Evolutionary conservation across 2,113 vertebrate species (phyloP).

Genomic region (Thamnophis sirtalis): DNA sequence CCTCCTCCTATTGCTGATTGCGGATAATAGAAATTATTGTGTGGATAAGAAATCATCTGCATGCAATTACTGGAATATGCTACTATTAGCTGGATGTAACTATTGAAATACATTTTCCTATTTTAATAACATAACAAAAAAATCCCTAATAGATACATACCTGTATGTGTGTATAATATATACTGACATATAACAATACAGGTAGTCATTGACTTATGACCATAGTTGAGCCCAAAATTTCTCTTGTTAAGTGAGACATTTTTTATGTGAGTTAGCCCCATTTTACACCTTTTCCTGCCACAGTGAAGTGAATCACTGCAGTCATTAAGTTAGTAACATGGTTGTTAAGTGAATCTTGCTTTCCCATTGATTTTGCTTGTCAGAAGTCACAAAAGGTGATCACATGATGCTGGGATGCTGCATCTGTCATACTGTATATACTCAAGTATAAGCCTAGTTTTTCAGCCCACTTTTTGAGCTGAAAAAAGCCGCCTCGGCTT

Average conservation of each 20-base stretch:
- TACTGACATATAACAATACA: background rate
- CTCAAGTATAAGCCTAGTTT: too few species aligned
- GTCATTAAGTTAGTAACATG: too few species aligned
- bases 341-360: too few species aligned
- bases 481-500: too few species aligned
- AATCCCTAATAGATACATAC: background rate
- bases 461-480: too few species aligned
- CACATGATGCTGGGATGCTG: background rate
- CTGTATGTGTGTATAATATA: background rate
- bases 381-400: too few species aligned
- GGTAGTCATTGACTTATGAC: background rate
- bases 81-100: background rate
- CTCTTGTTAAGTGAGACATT: background rate
- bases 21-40: background rate
- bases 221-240: background rate
- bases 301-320: too few species aligned
- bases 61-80: background rate
- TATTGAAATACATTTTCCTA: background rate
- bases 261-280: too few species aligned
- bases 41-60: background rate
- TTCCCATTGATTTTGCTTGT: too few species aligned
- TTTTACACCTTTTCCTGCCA: too few species aligned
- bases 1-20: background rate
- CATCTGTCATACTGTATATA: too few species aligned
- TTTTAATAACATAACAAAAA: accelerated